A percentile compares a stretch with the other conserved stretches of the same genome.
These are phyloP conservation scores for Sinocyclocheilus grahami DNA, from an alignment of 2,113 vertebrate genomes.

Conservation along the genomic window DNA sequence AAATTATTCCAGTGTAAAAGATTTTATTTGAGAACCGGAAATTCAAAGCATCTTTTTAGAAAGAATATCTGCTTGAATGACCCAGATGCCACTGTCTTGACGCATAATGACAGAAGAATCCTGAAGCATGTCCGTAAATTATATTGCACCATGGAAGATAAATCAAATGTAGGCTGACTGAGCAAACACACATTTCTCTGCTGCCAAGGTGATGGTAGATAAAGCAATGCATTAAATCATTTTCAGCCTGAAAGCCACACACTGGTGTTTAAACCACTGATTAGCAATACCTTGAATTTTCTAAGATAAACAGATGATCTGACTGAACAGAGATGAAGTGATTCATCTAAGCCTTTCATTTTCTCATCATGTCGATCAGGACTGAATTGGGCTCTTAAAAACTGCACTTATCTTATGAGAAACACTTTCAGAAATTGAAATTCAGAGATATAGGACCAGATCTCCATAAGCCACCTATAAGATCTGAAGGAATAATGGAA, in stretches of 20 bases:
- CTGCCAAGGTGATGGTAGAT: slow-evolving; percentile 59
- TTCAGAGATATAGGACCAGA: neutral
- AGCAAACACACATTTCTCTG: slow-evolving; percentile 58
- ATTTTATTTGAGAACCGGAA: slow-evolving; percentile 32
- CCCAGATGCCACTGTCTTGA: too few relatives aligned
- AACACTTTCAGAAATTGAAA: slow-evolving; percentile 7
- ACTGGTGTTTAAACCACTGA: slow-evolving; percentile 52
- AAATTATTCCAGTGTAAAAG: slow-evolving; percentile 39
- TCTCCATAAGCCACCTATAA: neutral
- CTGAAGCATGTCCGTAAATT: slow-evolving; percentile 57
- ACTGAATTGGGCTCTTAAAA: neutral
- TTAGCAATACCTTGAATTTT: slow-evolving; percentile 40
- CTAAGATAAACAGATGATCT: slow-evolving; percentile 45
- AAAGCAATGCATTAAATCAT: slow-evolving; percentile 60
- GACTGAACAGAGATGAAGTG: slow-evolving; percentile 38
- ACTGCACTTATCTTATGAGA: neutral
- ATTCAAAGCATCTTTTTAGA: slow-evolving; percentile 45
- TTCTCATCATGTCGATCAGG: slow-evolving; percentile 44
- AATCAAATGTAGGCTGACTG: slow-evolving; percentile 56
- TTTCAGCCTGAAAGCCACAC: slow-evolving; percentile 40
- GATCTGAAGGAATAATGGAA: slow-evolving; percentile 12
- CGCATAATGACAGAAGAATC: slow-evolving; percentile 51
- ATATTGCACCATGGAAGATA: slow-evolving; percentile 52
- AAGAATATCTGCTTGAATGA: slow-evolving; percentile 41
- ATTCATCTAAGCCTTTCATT: slow-evolving; percentile 46